phyloP scores from a whole-genome alignment of 92 coral and sea anemone genomes.

The Umimayanthus chanpuru region DNA sequence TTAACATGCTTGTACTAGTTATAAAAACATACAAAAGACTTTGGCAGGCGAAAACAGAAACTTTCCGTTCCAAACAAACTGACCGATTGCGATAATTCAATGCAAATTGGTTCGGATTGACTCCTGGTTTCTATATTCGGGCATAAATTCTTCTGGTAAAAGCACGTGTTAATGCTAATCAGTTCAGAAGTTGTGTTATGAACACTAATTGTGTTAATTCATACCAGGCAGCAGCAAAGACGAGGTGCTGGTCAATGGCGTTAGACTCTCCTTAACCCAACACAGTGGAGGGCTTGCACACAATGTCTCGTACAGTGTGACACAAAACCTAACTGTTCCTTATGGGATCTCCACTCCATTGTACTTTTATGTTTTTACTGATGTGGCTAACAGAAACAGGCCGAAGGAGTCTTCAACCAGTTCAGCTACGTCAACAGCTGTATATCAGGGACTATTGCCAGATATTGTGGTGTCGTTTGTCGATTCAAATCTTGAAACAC shows the following conservation, averaged over 20 bases:
- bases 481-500: slow-evolving; percentile 39
- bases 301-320: slow-evolving; percentile 49
- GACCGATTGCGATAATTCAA: no score
- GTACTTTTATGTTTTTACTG: slow-evolving; percentile 61
- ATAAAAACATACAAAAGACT: no score
- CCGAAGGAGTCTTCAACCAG: slow-evolving; percentile 19
- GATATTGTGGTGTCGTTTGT: slow-evolving; percentile 66
- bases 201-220: not conserved
- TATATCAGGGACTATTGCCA: slow-evolving; percentile 61
- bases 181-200: no score
- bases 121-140: no score
- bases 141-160: no score
- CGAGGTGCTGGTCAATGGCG: slow-evolving; percentile 55
- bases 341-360: slow-evolving; percentile 33
- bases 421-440: not conserved
- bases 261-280: slow-evolving; percentile 48
- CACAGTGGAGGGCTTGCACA: slow-evolving; percentile 65
- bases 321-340: slow-evolving; percentile 41
- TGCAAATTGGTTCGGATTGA: no score
- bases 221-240: slow-evolving; percentile 23
- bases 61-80: no score
- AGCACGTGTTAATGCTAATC: no score
- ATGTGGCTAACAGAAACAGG: slow-evolving; percentile 52
- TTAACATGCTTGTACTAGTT: no score
- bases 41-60: no score